These are phyloP conservation scores for Acrossocheilus wenchowensis DNA, from an alignment of 2,797 vertebrate species.

Conservation along the genomic window DNA sequence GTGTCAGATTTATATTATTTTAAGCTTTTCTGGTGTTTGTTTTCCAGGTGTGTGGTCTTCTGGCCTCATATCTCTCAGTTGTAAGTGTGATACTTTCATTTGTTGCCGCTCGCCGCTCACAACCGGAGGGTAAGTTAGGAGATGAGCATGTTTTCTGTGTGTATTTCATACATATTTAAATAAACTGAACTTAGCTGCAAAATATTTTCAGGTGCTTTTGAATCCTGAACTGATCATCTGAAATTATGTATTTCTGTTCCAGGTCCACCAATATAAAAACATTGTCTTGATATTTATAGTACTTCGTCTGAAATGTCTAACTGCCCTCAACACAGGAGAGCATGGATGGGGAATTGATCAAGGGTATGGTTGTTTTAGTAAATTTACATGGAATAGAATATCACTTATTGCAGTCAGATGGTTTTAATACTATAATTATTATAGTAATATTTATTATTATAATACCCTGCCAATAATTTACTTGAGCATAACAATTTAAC, in stretches of 20 bases:
- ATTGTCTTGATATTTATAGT: neutral
- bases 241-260: conserved; percentile 20
- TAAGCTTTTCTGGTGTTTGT: neutral
- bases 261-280: neutral
- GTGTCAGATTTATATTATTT: neutral
- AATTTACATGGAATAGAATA: neutral
- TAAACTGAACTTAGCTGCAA: neutral
- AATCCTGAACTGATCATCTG: neutral
- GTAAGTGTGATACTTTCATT: conserved; percentile 14
- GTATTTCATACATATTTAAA: neutral
- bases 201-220: neutral
- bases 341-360: neutral
- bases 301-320: neutral
- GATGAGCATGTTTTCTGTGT: neutral
- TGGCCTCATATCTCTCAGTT: conserved; percentile 27
- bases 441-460: neutral
- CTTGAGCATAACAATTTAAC: neutral
- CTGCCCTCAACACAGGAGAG: neutral
- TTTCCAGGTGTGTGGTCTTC: conserved; percentile 33
- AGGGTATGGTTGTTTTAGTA: neutral
- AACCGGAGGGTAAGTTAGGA: conserved; percentile 7
- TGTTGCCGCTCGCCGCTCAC: neutral
- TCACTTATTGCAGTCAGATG: neutral
- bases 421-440: neutral
- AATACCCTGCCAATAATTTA: neutral